Evolutionary conservation across 92 coral and sea anemone species (phyloP).

Genomic region (Phenganax marumi): DNA sequence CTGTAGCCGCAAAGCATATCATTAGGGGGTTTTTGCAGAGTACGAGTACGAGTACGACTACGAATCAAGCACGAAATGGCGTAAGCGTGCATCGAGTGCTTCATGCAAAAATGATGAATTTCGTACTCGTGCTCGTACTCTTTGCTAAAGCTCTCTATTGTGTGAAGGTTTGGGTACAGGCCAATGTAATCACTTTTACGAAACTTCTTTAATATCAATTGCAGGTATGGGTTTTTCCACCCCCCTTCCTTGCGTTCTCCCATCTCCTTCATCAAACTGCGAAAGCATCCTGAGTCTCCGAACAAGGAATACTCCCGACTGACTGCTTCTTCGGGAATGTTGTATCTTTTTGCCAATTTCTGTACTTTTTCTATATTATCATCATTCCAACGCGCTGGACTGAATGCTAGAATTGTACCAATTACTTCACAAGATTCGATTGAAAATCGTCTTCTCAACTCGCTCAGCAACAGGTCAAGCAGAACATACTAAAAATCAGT

Average conservation of each 20-base stretch:
- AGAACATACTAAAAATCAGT: conserved; percentile 6
- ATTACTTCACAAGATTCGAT: conserved; percentile 19
- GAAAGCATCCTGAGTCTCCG: neutral
- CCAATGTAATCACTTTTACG: neutral
- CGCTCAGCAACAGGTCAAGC: conserved; percentile 30
- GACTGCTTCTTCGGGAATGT: conserved; percentile 12
- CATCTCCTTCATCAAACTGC: conserved; percentile 21
- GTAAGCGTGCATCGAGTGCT: too few relatives aligned
- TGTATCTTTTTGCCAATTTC: conserved; percentile 6
- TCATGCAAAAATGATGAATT: too few relatives aligned
- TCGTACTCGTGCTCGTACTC: too few relatives aligned
- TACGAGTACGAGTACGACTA: too few relatives aligned
- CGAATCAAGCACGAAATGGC: too few relatives aligned
- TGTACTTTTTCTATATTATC: neutral
- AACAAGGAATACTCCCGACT: conserved; percentile 20
- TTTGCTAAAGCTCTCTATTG: too few relatives aligned
- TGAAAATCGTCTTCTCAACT: conserved; percentile 10
- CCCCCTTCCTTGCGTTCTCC: conserved; percentile 7
- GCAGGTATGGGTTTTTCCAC: conserved; percentile 26
- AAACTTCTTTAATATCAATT: conserved; percentile 20
- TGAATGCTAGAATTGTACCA: conserved; percentile 20
- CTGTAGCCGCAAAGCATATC: conserved; percentile 5
- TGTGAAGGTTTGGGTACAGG: conserved; percentile 17
- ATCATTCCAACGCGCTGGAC: conserved; percentile 15
- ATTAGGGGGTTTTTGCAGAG: too few relatives aligned